Evolutionary conservation across 2,888 invertebrate genomes (phyloP), one percentile per base, ranked within the genome.

Genomic region (Syritta pipiens): DNA sequence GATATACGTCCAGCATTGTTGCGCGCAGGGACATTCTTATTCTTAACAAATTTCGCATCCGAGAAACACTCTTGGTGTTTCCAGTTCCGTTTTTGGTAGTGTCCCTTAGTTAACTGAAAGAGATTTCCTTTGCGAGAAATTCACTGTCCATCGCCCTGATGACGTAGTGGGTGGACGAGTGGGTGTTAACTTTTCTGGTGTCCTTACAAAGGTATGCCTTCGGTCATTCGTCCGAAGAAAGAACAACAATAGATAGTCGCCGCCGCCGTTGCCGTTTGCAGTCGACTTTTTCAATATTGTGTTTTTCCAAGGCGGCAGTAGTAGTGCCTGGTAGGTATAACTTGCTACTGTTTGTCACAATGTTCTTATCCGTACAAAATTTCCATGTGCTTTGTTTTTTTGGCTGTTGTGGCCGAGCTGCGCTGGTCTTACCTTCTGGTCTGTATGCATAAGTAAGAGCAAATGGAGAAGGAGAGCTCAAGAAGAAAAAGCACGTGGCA

Each of bases 51-150:
- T 40, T 55, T 49, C 37, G 46, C 46, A 67, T 60, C 77, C 79
- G 79, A 67, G 32, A 14, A 32, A 19, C 40, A 67, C 55, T 67
- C 67, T 79, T 57, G 67, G 48, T 76, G 60, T 81, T 82, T 79
- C 82, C 82, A 82, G 82, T 75, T 76, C 82, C 82, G 82, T 65
- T 81, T 83, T 82, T 81, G 81, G 82, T 83, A 83, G 81, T 83
- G 82, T 83, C 82, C 81, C 81, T 81, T 74, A 77, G 74, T 83
- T 82, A 81, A 83, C 82, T 83, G 82, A 83, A 83, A 65, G 71
- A 65, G 65, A 72, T 65, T 79, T 79, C 59, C 68, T 59, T 59
- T 49, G 68, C 57, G 22, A 46, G 68, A 75, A 74, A 67, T 72
- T 74, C 63, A 40, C 59, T 75, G 74, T 75, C 81, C 81, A 81